Evolutionary conservation across 2,888 invertebrate species (phyloP).

Genomic region (Hypolimnas misippus): DNA sequence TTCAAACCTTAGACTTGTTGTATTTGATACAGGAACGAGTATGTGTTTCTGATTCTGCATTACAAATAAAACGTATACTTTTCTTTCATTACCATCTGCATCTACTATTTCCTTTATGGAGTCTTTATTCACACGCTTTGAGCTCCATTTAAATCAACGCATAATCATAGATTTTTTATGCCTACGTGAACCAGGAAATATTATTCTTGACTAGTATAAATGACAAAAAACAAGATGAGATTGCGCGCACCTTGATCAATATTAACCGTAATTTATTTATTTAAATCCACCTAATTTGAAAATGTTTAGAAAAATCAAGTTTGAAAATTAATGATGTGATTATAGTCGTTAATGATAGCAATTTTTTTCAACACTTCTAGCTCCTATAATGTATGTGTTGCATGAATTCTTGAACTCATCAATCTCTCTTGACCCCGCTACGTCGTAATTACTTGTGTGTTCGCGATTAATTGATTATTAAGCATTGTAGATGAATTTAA

Average conservation of each 20-base stretch:
- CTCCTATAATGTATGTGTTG: slow-evolving; percentile 44
- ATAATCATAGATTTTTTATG: slow-evolving; percentile 57
- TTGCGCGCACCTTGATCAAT: slow-evolving; percentile 23
- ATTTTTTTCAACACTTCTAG: slow-evolving; percentile 43
- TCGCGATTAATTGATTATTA: slow-evolving; percentile 65
- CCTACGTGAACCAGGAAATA: slow-evolving; percentile 63
- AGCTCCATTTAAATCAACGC: slow-evolving; percentile 62
- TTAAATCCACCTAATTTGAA: slow-evolving; percentile 22
- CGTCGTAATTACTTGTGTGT: slow-evolving; percentile 63
- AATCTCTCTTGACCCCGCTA: slow-evolving; percentile 58
- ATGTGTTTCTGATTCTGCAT: slow-evolving; percentile 18
- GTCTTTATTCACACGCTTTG: slow-evolving; percentile 68
- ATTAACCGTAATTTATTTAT: slow-evolving; percentile 31
- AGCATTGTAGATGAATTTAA: too few species aligned
- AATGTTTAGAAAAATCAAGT: slow-evolving; percentile 31
- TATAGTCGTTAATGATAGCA: slow-evolving; percentile 33
- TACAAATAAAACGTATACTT: slow-evolving; percentile 40
- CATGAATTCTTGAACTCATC: slow-evolving; percentile 61
- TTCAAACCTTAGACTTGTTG: too few species aligned
- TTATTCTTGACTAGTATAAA: slow-evolving; percentile 32
- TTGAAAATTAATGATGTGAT: slow-evolving; percentile 37
- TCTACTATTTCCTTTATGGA: slow-evolving; percentile 61
- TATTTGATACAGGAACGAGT: slow-evolving; percentile 16
- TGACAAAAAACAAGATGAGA: slow-evolving; percentile 28
- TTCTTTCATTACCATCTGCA: slow-evolving; percentile 54